phyloP scores from a whole-genome alignment of 2,888 invertebrate genomes.

The Muscina levida region DNA sequence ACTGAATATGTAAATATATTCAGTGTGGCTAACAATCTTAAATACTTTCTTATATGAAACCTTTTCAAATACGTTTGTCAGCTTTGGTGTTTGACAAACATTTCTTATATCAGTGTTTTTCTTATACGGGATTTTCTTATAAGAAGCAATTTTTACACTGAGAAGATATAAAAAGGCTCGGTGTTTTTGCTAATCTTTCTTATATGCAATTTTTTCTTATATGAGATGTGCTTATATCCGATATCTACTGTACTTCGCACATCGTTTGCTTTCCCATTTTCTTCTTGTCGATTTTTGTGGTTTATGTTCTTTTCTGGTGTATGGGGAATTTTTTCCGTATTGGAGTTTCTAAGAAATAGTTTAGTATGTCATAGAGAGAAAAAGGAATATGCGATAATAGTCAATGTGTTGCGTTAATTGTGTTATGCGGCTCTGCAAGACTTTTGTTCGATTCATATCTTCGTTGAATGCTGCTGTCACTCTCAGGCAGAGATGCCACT shows the following conservation, averaged over 20 bases:
- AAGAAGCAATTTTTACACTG: background rate
- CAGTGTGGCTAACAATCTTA: constrained; percentile 5
- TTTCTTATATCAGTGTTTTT: background rate
- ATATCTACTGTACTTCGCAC: background rate
- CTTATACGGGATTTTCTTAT: background rate
- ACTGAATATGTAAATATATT: too few relatives aligned
- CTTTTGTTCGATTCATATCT: too few relatives aligned
- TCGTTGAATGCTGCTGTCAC: too few relatives aligned
- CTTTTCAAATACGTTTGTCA: background rate
- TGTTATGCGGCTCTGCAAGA: too few relatives aligned
- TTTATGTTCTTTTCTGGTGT: too few relatives aligned
- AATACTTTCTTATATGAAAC: background rate
- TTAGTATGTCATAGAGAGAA: constrained; percentile 60
- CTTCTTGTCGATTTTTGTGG: too few relatives aligned
- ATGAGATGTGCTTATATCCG: constrained; percentile 6
- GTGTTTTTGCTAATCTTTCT: background rate
- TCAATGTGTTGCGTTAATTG: too few relatives aligned
- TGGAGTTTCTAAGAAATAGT: constrained; percentile 54
- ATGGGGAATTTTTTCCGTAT: too few relatives aligned
- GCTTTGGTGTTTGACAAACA: constrained; percentile 14
- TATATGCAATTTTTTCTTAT: background rate
- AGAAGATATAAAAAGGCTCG: background rate
- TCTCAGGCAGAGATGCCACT: too few relatives aligned
- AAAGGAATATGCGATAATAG: too few relatives aligned
- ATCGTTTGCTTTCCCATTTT: too few relatives aligned